A percentile compares a stretch with the other conserved stretches of the same genome.
Evolutionary conservation across 1,140 invertebrate species (phyloP).

Genomic region (Eueides isabella): DNA sequence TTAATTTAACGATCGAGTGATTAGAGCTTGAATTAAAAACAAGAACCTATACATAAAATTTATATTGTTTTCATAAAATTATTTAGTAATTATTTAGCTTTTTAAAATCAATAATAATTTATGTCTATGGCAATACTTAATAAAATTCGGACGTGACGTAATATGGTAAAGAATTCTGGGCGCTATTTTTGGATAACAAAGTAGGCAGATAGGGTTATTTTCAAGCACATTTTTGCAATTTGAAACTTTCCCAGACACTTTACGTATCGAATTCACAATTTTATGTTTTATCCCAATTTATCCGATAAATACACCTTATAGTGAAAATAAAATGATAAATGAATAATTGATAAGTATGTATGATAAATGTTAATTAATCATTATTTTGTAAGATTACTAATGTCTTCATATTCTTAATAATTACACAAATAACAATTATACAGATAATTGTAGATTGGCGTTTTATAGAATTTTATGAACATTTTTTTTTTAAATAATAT

Average conservation of each 20-base stretch:
- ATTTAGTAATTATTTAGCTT: constrained; percentile 14
- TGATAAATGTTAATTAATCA: too few species aligned
- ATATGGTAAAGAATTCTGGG: constrained; percentile 51
- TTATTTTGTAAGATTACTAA: too few species aligned
- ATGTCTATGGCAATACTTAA: constrained; percentile 53
- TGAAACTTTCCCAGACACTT: constrained; percentile 73
- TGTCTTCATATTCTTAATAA: too few species aligned
- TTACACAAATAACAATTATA: too few species aligned
- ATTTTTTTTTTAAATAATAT: too few species aligned
- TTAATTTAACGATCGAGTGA: neutral
- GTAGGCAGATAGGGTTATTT: constrained; percentile 72
- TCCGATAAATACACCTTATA: neutral
- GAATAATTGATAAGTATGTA: too few species aligned
- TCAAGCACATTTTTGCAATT: constrained; percentile 78
- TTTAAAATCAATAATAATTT: constrained; percentile 28
- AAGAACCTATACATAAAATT: neutral
- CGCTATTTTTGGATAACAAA: constrained; percentile 79
- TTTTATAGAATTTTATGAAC: too few species aligned
- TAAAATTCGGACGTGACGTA: constrained; percentile 67
- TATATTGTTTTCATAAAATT: constrained; percentile 18
- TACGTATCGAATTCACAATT: constrained; percentile 24
- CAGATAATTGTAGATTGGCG: too few species aligned
- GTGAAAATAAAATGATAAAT: neutral
- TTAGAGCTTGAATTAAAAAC: neutral
- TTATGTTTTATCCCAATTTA: neutral